Evolutionary conservation across 2,888 invertebrate genomes (phyloP).

Genomic region (Hirtodrosophila confusa): DNA sequence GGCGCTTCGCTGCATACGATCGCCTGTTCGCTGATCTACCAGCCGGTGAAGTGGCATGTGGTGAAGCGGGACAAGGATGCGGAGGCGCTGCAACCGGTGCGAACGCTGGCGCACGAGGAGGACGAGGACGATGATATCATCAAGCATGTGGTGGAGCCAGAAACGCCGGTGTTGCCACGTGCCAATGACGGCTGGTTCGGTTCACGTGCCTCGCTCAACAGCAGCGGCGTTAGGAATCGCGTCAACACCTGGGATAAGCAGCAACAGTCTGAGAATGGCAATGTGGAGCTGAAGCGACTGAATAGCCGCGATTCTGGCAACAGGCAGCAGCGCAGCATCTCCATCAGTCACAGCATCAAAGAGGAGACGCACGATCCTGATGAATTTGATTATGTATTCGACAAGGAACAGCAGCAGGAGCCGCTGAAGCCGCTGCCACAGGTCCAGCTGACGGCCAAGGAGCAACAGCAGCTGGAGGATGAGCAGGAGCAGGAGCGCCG

Average conservation of each 20-base stretch:
- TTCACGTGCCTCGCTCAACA: conserved; percentile 77
- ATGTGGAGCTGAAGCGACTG: conserved; percentile 69
- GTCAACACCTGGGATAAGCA: conserved; percentile 68
- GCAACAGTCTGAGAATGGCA: conserved; percentile 44
- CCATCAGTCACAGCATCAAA: conserved; percentile 75
- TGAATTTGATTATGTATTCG: conserved; percentile 22
- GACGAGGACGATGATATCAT: conserved; percentile 87
- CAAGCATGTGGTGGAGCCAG: conserved; percentile 88
- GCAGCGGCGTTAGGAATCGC: conserved; percentile 64
- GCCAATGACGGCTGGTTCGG: conserved; percentile 83
- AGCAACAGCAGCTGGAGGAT: conserved; percentile 61
- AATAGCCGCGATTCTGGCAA: conserved; percentile 60
- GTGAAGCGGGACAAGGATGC: conserved; percentile 84
- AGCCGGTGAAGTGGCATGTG: conserved; percentile 90
- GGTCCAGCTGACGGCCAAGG: conserved; percentile 38
- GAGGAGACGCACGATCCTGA: conserved; percentile 65
- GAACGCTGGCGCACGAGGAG: conserved; percentile 63
- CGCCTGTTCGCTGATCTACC: conserved; percentile 88
- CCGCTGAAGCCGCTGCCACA: conserved; percentile 9
- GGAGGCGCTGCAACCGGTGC: conserved; percentile 56
- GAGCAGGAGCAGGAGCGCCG: conserved; percentile 61
- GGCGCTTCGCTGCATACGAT: conserved; percentile 89
- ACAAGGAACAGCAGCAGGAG: conserved; percentile 16
- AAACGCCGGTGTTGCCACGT: conserved; percentile 87
- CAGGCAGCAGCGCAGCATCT: conserved; percentile 71